A percentile compares a stretch with the other conserved stretches of the same genome.
phyloP scores from a whole-genome alignment of 2,797 vertebrate genomes.

The Phataginus tricuspis region DNA sequence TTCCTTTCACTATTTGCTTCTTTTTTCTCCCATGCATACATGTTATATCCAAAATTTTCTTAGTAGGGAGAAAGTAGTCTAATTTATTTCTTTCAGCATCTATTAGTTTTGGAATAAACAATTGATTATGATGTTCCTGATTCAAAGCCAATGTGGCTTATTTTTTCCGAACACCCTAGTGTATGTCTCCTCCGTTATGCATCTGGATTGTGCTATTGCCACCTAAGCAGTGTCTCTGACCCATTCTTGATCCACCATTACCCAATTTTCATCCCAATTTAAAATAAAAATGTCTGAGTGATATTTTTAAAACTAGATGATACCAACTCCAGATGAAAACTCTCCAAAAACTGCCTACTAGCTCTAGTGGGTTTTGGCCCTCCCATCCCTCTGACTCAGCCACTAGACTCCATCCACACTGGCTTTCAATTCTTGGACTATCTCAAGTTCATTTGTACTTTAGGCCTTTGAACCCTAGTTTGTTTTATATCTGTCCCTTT shows the following conservation, averaged over 20 bases:
- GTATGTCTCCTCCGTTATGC: not conserved
- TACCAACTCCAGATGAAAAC: not conserved
- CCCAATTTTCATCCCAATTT: not conserved
- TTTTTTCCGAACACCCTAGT: not conserved
- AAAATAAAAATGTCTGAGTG: not conserved
- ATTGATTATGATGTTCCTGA: not conserved
- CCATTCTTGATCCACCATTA: not conserved
- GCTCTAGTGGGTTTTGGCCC: not conserved
- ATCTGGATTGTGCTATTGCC: not conserved
- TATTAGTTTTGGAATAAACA: not conserved
- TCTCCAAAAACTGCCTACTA: not conserved
- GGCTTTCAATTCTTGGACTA: not conserved
- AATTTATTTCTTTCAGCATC: not conserved
- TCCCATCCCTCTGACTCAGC: not conserved
- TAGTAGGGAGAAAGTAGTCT: not conserved
- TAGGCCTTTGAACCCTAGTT: not conserved
- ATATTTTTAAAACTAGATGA: not conserved
- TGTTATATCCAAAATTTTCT: not conserved
- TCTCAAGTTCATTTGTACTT: not conserved
- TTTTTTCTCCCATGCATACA: not conserved
- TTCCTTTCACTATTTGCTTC: not conserved
- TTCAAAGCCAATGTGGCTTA: not conserved
- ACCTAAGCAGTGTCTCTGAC: not conserved
- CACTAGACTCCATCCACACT: not conserved
- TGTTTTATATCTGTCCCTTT: not conserved